phyloP scores from a whole-genome alignment of 2,113 vertebrate genomes.

The Periophthalmodon schlosseri region DNA sequence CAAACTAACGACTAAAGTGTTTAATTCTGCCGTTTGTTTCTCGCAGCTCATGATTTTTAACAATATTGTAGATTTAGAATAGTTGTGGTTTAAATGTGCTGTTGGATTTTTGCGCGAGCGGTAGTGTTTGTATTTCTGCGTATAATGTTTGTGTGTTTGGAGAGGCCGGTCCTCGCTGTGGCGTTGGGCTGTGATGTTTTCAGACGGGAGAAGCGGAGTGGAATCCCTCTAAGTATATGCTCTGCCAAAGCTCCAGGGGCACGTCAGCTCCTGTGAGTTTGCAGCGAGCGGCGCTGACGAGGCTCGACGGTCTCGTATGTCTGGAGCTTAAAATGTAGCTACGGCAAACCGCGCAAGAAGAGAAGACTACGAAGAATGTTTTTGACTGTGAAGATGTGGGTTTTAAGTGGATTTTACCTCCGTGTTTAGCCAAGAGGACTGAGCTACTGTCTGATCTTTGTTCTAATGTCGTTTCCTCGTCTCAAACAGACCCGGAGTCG shows the following conservation, averaged over 20 bases:
- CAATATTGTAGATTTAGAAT: no score
- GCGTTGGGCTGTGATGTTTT: conserved; percentile 20
- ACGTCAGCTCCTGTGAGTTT: conserved; percentile 23
- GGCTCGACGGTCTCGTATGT: background rate
- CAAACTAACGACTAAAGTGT: no score
- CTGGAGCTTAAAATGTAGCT: background rate
- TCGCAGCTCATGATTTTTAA: no score
- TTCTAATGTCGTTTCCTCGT: no score
- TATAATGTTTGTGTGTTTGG: background rate
- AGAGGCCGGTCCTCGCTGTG: background rate
- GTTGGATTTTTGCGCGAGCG: no score
- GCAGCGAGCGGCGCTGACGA: conserved; percentile 12
- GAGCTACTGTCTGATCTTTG: no score
- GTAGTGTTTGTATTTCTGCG: background rate
- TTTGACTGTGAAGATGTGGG: background rate
- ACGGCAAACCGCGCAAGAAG: background rate
- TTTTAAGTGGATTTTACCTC: background rate
- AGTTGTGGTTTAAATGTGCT: no score
- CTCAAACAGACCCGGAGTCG: no score
- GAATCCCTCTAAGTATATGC: conserved; percentile 1
- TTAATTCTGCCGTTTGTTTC: no score
- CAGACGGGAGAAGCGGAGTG: conserved; percentile 11
- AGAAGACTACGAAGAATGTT: background rate
- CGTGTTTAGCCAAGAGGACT: no score
- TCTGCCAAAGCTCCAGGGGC: conserved; percentile 7